Percentiles rank a stretch among this genome's conserved stretches.
These are phyloP conservation scores for Pseudachorutes palmiensis DNA, from an alignment of 1,140 invertebrate genomes.

Conservation along the genomic window DNA sequence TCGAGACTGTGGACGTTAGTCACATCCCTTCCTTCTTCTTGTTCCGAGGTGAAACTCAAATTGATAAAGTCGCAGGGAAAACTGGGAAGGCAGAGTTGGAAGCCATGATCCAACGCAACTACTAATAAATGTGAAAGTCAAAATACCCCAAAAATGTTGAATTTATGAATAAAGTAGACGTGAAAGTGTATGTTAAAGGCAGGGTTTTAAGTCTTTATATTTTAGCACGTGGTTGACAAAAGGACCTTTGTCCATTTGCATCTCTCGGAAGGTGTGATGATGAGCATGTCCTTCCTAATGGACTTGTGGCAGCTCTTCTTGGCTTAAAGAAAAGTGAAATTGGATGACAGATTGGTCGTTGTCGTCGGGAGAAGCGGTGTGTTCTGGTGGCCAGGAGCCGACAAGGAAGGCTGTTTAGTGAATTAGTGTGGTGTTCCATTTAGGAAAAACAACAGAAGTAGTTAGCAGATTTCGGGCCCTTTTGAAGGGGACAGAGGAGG, in stretches of 20 bases:
- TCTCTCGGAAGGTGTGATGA: not conserved
- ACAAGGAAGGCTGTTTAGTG: not conserved
- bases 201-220: too few species aligned
- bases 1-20: not conserved
- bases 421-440: not conserved
- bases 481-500: not conserved
- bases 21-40: not conserved
- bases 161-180: too few species aligned
- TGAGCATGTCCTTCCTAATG: not conserved
- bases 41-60: not conserved
- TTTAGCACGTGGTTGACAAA: not conserved
- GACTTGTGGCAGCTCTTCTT: not conserved
- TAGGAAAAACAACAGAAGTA: slow-evolving; percentile 3
- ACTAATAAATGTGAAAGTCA: too few species aligned
- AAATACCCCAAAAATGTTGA: too few species aligned
- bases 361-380: too few species aligned
- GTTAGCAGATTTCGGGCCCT: not conserved
- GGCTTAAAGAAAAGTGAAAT: not conserved
- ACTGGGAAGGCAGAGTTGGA: not conserved
- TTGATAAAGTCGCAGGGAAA: not conserved
- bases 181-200: too few species aligned
- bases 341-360: too few species aligned
- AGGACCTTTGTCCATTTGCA: not conserved
- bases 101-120: too few species aligned
- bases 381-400: too few species aligned